These are phyloP conservation scores for Furnarius figulus DNA, from an alignment of 2,113 vertebrate species.

Conservation along the genomic window DNA sequence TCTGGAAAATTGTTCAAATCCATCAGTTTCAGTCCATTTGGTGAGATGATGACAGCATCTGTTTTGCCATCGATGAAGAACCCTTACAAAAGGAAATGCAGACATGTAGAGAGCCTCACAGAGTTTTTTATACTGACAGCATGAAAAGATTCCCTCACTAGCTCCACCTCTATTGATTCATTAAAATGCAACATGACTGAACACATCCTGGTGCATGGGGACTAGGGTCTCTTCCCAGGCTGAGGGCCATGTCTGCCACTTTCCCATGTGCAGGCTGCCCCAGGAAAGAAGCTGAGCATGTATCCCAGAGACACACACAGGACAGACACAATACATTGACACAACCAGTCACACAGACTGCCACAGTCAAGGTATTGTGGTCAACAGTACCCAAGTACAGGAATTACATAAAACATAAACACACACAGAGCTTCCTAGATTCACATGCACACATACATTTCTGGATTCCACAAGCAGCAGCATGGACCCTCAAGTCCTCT, in stretches of 20 bases:
- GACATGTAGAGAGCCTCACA: accelerated
- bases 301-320: background rate
- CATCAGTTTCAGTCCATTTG: accelerated
- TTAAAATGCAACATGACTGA: background rate
- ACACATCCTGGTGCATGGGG: background rate
- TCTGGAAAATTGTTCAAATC: background rate
- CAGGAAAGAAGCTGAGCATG: background rate
- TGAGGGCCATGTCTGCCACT: background rate
- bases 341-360: background rate
- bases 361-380: background rate
- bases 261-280: background rate
- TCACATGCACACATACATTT: background rate
- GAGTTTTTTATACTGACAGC: background rate
- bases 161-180: background rate
- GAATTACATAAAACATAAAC: background rate
- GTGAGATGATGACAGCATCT: background rate
- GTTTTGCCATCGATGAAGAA: background rate
- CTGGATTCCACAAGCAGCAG: background rate
- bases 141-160: background rate
- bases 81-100: accelerated
- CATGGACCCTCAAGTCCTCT: background rate
- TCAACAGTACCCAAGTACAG: background rate
- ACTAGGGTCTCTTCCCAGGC: background rate
- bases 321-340: background rate
- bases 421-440: background rate